These are phyloP conservation scores for Gonioctena quinquepunctata DNA, from an alignment of 1,140 invertebrate genomes.

Conservation along the genomic window DNA sequence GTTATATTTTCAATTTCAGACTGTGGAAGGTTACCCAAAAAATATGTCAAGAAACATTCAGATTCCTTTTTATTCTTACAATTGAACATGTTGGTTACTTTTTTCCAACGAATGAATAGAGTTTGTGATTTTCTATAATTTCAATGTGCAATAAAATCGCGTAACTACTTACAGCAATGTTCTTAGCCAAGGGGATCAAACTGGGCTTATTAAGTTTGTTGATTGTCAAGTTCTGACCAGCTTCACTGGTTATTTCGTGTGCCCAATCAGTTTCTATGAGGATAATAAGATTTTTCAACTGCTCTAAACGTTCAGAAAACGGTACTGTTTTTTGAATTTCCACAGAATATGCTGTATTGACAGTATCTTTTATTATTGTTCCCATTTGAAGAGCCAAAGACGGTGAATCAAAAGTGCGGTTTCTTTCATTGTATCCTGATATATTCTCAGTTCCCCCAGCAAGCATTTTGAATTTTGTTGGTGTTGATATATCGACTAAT, in stretches of 20 bases:
- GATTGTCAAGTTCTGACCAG: conserved; percentile 31
- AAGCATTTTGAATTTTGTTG: conserved; percentile 21
- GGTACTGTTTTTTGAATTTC: conserved; percentile 36
- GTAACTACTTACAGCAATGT: too few relatives aligned
- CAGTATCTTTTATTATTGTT: conserved; percentile 9
- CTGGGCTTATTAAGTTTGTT: conserved; percentile 35
- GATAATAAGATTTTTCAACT: conserved; percentile 41
- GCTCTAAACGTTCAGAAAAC: background rate
- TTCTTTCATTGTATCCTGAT: background rate
- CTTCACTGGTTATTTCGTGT: conserved; percentile 47
- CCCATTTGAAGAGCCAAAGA: conserved; percentile 22
- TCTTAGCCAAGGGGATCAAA: conserved; percentile 34
- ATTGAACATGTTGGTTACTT: too few relatives aligned
- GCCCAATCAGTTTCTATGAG: conserved; percentile 45
- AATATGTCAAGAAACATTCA: too few relatives aligned
- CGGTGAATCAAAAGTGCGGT: conserved; percentile 3
- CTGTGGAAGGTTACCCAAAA: too few relatives aligned
- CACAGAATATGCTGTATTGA: conserved; percentile 13
- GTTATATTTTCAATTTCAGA: too few relatives aligned
- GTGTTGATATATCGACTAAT: conserved; percentile 15
- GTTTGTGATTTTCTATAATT: too few relatives aligned
- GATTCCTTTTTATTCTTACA: too few relatives aligned
- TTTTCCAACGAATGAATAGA: too few relatives aligned
- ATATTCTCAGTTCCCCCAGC: conserved; percentile 15
- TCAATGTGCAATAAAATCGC: too few relatives aligned